Evolutionary conservation across 2,113 vertebrate species (phyloP).

Genomic region (Phylloscopus whistleri): DNA sequence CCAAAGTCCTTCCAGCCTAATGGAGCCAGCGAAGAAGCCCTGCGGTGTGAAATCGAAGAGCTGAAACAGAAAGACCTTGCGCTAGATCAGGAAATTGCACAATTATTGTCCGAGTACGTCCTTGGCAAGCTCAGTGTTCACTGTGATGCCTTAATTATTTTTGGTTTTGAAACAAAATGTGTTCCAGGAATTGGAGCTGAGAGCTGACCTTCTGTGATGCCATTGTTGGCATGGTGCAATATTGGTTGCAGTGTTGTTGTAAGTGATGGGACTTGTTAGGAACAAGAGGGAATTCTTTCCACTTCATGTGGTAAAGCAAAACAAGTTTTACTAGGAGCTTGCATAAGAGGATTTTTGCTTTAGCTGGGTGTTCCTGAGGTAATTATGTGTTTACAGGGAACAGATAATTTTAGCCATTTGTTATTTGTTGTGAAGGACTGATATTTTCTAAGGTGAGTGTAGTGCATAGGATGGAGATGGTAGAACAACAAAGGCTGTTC

Average conservation of each 20-base stretch:
- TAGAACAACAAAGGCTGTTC: background rate
- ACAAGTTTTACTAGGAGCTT: background rate
- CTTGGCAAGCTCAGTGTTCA: background rate
- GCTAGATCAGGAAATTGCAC: slow-evolving; percentile 72
- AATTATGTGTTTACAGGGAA: background rate
- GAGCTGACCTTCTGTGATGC: background rate
- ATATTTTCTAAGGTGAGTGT: background rate
- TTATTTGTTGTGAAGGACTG: background rate
- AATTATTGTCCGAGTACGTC: slow-evolving; percentile 70
- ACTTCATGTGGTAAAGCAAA: background rate
- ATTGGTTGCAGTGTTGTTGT: background rate
- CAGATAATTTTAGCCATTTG: background rate
- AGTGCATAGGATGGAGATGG: background rate
- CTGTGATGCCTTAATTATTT: background rate
- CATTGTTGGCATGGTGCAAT: background rate
- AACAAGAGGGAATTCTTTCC: background rate
- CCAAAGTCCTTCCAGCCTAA: background rate
- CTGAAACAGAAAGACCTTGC: slow-evolving; percentile 60
- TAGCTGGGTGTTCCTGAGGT: background rate
- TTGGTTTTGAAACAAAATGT: background rate
- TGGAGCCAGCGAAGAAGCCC: background rate
- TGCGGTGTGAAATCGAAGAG: slow-evolving; percentile 56
- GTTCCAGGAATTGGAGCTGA: background rate
- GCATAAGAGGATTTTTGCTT: background rate
- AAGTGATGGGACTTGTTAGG: background rate